These are phyloP conservation scores for Chydorus sphaericus DNA, from an alignment of 2,888 invertebrate species.

Conservation along the genomic window DNA sequence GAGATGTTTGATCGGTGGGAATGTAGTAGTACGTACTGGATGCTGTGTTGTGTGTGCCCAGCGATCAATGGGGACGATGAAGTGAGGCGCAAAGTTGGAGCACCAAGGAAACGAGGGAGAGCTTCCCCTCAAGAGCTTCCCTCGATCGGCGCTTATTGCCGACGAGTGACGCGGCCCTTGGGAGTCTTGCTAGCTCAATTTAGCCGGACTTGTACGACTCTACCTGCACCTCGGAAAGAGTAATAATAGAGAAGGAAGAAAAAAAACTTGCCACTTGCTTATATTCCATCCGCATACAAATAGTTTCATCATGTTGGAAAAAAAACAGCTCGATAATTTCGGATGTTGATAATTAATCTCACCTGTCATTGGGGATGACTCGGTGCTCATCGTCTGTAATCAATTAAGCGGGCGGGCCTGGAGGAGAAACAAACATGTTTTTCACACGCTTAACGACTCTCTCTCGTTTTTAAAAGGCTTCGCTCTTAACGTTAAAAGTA, in stretches of 20 bases:
- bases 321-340: not conserved
- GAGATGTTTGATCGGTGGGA: too few species aligned
- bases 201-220: not conserved
- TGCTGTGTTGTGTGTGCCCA: too few species aligned
- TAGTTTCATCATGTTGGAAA: not conserved
- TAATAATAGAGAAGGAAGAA: not conserved
- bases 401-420: not conserved
- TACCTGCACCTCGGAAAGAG: not conserved
- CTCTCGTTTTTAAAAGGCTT: too few species aligned
- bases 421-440: too few species aligned
- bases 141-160: slow-evolving; percentile 8
- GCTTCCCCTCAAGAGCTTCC: not conserved
- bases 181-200: not conserved
- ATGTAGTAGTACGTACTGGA: too few species aligned
- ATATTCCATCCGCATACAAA: not conserved
- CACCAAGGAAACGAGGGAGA: too few species aligned
- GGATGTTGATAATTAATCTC: not conserved
- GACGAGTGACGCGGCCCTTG: slow-evolving; percentile 7
- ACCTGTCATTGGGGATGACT: slow-evolving; percentile 8
- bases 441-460: too few species aligned
- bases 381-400: not conserved
- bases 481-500: too few species aligned
- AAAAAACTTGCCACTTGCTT: not conserved
- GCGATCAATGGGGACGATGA: too few species aligned
- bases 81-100: too few species aligned